phyloP scores from a whole-genome alignment of 2,888 invertebrate genomes.

The Biston betularia region DNA sequence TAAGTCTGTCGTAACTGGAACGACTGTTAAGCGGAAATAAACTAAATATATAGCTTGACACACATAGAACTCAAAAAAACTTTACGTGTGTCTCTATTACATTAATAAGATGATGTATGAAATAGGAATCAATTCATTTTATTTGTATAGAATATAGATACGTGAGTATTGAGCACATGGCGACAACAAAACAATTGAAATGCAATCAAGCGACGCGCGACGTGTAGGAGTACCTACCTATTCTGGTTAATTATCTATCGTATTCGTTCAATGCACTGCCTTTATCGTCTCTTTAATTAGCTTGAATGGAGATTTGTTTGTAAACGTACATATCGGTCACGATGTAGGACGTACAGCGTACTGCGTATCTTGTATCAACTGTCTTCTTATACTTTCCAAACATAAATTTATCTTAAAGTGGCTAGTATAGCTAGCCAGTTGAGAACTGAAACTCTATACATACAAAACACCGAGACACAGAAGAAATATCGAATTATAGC shows the following conservation, averaged over 20 bases:
- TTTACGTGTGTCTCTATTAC: no score
- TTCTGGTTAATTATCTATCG: conserved; percentile 58
- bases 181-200: conserved; percentile 61
- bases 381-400: not conserved
- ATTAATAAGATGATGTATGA: conserved; percentile 35
- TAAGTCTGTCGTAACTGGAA: no score
- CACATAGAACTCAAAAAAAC: no score
- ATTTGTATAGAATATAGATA: conserved; percentile 20
- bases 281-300: conserved; percentile 61
- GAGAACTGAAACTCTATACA: no score
- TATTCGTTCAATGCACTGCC: conserved; percentile 58
- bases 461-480: no score
- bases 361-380: conserved; percentile 15
- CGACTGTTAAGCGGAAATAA: no score
- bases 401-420: not conserved
- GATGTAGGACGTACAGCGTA: conserved; percentile 46
- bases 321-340: conserved; percentile 55
- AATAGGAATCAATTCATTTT: conserved; percentile 43
- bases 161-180: conserved; percentile 38
- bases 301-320: conserved; percentile 60
- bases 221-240: no score
- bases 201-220: conserved; percentile 55
- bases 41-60: no score
- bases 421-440: no score
- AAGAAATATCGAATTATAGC: no score